Evolutionary conservation across 2,888 invertebrate genomes (phyloP).

Genomic region (Lymantria monacha): DNA sequence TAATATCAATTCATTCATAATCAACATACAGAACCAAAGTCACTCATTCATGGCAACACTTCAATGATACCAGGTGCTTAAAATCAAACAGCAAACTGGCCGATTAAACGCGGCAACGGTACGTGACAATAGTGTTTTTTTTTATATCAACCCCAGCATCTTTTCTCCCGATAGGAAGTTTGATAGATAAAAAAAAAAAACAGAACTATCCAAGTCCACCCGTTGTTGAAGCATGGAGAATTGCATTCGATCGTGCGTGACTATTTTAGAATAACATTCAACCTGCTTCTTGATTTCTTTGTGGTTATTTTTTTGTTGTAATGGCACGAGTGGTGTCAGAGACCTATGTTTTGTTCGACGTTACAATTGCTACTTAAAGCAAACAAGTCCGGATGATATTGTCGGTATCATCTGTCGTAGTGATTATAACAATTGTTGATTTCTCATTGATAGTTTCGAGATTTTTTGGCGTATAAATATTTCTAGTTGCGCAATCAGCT

Average conservation of each 20-base stretch:
- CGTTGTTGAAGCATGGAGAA: slow-evolving; percentile 54
- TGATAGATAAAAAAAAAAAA: slow-evolving; percentile 29
- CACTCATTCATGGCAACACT: slow-evolving; percentile 17
- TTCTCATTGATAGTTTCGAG: no score
- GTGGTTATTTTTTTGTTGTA: slow-evolving; percentile 44
- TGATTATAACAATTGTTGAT: no score
- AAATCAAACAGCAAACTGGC: slow-evolving; percentile 49
- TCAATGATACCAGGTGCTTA: slow-evolving; percentile 40
- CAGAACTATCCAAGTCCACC: slow-evolving; percentile 23
- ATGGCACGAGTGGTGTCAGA: slow-evolving; percentile 45
- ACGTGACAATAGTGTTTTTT: slow-evolving; percentile 53
- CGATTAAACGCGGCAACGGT: slow-evolving; percentile 59
- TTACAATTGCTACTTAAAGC: slow-evolving; percentile 8
- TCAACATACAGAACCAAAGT: neutral
- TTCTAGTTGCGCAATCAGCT: neutral
- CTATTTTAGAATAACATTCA: slow-evolving; percentile 45
- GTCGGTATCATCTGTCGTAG: neutral
- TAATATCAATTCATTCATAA: neutral
- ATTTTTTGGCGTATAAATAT: neutral
- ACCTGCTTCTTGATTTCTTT: slow-evolving; percentile 56
- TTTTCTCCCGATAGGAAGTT: slow-evolving; percentile 20
- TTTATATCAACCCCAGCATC: slow-evolving; percentile 34
- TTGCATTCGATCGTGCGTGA: slow-evolving; percentile 43
- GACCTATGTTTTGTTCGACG: slow-evolving; percentile 20
- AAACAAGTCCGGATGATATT: slow-evolving; percentile 6